Base-by-base conservation (phyloP, 2,888 invertebrate genomes). In the Ceraclea dissimilis region DNA sequence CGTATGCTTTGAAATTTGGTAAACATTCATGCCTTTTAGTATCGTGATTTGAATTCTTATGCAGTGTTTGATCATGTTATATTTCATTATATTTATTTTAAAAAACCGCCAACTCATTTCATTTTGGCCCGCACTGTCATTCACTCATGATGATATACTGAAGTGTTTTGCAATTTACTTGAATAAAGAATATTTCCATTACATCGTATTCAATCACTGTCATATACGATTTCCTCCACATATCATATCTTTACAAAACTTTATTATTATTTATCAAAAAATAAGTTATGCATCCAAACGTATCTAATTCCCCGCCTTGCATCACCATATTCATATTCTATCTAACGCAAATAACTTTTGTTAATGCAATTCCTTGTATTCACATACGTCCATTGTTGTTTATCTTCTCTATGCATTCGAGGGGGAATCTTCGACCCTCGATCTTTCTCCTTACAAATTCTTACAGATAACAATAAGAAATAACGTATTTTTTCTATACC, bases 231-330 rank as follows among this genome's bases (percentile, higher is more conserved):
- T 39, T 16, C 39, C 39, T 39, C 4, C 13, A 16, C 39, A 39
- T 39, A 39, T n/a, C 16, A 39, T 26, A 39, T 39, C 39, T 16
- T 5, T 39, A n/a, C 13, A 39, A 39, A 16, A 13, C 8, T 16
- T 39, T 39, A 8, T 6, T 18, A 20, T 47, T 47, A 47, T 47
- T 47, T 20, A 18, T 47, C 19, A 43, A 43, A n/a, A 17, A 43
- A 43, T n/a, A 10, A 47, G 11, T 47, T 19, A 52, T 52, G 52
- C 52, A 46, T 47, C 20, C 17, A 22, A 19, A 52, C 52, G 52
- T 52, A 47, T 52, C 46, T 10, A 44, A 52, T 52, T 52, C 52
- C 52, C 17, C 16, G 18, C 46, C 16, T 43, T 43, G 47, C 47
- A 47, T 47, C 47, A 10, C 4, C 4, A 26, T 26, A 39, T 4